Evolutionary conservation across 2,797 vertebrate species (phyloP).

Genomic region (Nannoperca australis): DNA sequence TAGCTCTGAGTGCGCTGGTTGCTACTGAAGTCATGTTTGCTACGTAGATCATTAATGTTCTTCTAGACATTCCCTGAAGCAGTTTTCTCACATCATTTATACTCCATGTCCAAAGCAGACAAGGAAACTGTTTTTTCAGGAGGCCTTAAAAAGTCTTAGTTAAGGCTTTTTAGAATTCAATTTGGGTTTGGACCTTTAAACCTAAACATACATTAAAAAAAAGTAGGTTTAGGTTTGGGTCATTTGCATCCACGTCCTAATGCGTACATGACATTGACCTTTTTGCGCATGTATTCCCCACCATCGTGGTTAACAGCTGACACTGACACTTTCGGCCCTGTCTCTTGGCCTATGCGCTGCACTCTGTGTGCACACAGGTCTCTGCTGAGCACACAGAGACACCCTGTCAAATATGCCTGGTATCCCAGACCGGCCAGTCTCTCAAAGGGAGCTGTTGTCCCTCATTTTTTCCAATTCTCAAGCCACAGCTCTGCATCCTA

Average conservation of each 20-base stretch:
- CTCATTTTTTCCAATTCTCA: conserved; percentile 41
- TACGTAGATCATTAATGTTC: conserved; percentile 27
- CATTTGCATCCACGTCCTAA: background rate
- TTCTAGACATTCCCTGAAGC: conserved; percentile 20
- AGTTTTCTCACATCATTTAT: background rate
- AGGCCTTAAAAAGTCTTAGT: background rate
- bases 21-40: conserved; percentile 44
- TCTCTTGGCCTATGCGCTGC: conserved; percentile 38
- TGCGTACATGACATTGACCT: conserved; percentile 29
- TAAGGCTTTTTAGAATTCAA: background rate
- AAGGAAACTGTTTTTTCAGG: background rate
- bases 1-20: conserved; percentile 28
- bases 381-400: conserved; percentile 69
- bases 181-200: background rate
- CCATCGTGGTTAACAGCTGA: conserved; percentile 41
- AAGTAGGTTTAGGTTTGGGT: background rate
- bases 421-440: conserved; percentile 53
- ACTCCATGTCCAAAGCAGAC: background rate
- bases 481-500: conserved; percentile 42
- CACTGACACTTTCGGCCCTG: conserved; percentile 27
- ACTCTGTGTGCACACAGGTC: conserved; percentile 62
- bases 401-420: conserved; percentile 77
- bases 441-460: conserved; percentile 75
- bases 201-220: background rate
- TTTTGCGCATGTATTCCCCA: conserved; percentile 19